These are phyloP conservation scores for Gymnoscopelus braueri DNA, from an alignment of 2,797 vertebrate genomes.

Conservation along the genomic window DNA sequence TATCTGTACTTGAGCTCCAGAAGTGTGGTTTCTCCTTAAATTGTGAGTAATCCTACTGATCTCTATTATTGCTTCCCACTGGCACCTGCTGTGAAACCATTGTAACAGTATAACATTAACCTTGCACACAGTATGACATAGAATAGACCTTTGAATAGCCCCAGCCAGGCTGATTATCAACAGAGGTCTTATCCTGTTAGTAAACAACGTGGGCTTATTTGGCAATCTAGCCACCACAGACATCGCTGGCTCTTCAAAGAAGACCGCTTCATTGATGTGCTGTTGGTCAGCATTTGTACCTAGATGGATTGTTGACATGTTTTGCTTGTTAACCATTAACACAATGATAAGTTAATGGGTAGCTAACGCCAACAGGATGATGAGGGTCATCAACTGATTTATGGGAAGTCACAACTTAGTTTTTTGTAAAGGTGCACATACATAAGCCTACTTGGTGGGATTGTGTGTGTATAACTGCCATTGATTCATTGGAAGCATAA, in stretches of 20 bases:
- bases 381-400: slow-evolving; percentile 26
- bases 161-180: neutral
- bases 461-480: too few relatives aligned
- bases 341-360: slow-evolving; percentile 59
- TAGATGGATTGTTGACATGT: slow-evolving; percentile 64
- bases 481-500: too few relatives aligned
- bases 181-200: neutral
- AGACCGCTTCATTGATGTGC: slow-evolving; percentile 43
- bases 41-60: too few relatives aligned
- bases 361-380: slow-evolving; percentile 49
- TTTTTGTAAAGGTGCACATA: neutral
- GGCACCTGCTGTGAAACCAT: neutral
- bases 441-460: too few relatives aligned
- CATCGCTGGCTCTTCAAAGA: slow-evolving; percentile 33
- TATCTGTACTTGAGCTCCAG: too few relatives aligned
- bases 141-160: too few relatives aligned
- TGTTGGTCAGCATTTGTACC: slow-evolving; percentile 60
- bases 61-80: too few relatives aligned
- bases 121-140: neutral
- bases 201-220: slow-evolving; percentile 7
- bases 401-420: neutral
- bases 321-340: slow-evolving; percentile 65
- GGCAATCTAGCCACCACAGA: slow-evolving; percentile 15
- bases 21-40: too few relatives aligned
- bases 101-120: neutral